Conservation (phyloP, 2,113 vertebrate species). For the Sapayoa aenigma region DNA sequence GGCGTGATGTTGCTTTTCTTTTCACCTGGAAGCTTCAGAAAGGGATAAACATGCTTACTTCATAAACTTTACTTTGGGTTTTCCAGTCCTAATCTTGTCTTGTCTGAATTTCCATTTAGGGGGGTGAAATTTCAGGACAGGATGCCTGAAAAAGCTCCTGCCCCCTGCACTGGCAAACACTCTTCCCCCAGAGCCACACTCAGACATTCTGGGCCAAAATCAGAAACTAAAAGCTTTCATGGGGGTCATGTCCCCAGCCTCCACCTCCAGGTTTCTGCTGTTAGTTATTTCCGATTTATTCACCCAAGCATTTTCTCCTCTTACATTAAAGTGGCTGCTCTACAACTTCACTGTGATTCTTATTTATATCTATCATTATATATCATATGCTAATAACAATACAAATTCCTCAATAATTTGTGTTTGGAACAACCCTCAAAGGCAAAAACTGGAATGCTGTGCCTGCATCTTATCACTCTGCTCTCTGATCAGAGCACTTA, state of each 20-base stretch:
- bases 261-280: background rate
- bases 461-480: background rate
- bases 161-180: background rate
- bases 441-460: background rate
- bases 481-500: background rate
- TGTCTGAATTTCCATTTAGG: background rate
- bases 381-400: background rate
- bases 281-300: background rate
- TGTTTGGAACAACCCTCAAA: background rate
- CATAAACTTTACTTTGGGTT: background rate
- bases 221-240: background rate
- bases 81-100: background rate
- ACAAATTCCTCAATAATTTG: background rate
- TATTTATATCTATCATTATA: background rate
- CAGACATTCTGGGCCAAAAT: background rate
- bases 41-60: background rate
- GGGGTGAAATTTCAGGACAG: background rate
- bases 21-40: background rate
- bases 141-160: background rate
- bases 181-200: background rate
- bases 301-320: background rate
- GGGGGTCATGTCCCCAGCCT: fast-evolving
- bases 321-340: background rate
- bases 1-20: background rate
- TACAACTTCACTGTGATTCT: background rate